Conservation (phyloP, 2,888 invertebrate species). For the Incurvaria masculella region DNA sequence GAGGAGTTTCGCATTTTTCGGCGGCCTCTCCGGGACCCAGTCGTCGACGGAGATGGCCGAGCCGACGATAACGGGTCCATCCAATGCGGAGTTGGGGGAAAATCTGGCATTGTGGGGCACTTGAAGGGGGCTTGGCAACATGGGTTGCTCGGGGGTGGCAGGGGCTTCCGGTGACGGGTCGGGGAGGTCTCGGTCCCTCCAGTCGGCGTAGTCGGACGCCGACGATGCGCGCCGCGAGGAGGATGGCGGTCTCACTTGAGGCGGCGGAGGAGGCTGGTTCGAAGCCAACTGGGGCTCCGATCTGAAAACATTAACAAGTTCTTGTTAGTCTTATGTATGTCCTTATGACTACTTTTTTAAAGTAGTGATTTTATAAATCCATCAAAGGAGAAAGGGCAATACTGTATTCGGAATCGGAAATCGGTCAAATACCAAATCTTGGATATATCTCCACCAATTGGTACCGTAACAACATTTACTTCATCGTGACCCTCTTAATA, state of each 20-base stretch:
- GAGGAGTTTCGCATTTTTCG: constrained; percentile 69
- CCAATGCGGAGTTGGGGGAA: constrained; percentile 45
- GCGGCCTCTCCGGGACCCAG: constrained; percentile 72
- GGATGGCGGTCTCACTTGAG: constrained; percentile 35
- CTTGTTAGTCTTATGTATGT: too few relatives aligned
- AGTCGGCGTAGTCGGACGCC: constrained; percentile 64
- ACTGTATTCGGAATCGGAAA: too few relatives aligned
- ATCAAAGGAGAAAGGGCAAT: too few relatives aligned
- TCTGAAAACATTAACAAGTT: constrained; percentile 21
- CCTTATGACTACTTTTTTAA: too few relatives aligned
- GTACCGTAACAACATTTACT: too few relatives aligned
- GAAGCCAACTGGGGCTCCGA: constrained; percentile 57
- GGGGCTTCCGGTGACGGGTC: background rate
- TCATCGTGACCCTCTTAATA: too few relatives aligned
- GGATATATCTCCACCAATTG: too few relatives aligned
- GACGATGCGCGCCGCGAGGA: constrained; percentile 62
- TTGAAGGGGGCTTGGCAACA: background rate
- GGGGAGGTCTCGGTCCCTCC: constrained; percentile 22
- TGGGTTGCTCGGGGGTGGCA: background rate
- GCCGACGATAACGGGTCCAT: constrained; percentile 61
- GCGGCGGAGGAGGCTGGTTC: constrained; percentile 25
- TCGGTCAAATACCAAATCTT: too few relatives aligned
- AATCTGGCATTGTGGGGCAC: background rate
- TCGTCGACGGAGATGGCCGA: constrained; percentile 63
- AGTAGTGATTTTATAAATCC: too few relatives aligned